Conservation (phyloP, 2,888 invertebrate genomes). For the Lepidochrysops patricia region DNA sequence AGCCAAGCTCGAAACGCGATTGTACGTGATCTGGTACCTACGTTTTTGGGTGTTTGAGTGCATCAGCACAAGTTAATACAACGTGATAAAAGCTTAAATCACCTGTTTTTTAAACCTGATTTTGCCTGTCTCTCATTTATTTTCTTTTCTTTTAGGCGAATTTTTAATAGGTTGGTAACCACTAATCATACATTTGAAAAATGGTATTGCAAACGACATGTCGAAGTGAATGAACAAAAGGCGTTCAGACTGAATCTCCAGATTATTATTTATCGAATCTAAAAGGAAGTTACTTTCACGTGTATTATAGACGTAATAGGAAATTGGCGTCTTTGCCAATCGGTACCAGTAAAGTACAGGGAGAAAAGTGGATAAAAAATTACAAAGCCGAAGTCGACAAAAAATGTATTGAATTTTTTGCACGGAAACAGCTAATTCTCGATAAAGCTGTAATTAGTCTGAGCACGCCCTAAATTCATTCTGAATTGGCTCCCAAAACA, state of each 20-base stretch:
- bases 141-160: too few species aligned
- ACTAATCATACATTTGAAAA: too few species aligned
- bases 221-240: too few species aligned
- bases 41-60: background rate
- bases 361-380: background rate
- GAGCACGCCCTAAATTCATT: slow-evolving; percentile 16
- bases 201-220: too few species aligned
- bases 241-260: too few species aligned
- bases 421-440: background rate
- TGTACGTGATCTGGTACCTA: background rate
- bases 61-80: too few species aligned
- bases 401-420: background rate
- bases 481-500: slow-evolving; percentile 18
- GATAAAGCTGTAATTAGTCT: background rate
- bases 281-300: background rate
- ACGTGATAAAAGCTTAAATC: too few species aligned
- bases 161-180: too few species aligned
- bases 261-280: too few species aligned
- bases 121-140: too few species aligned
- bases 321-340: background rate
- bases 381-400: background rate
- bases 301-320: background rate
- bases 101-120: too few species aligned
- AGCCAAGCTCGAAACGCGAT: background rate
- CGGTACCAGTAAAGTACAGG: background rate